Evolutionary conservation across 2,113 vertebrate genomes (phyloP).

Genomic region (Clarias batrachus): DNA sequence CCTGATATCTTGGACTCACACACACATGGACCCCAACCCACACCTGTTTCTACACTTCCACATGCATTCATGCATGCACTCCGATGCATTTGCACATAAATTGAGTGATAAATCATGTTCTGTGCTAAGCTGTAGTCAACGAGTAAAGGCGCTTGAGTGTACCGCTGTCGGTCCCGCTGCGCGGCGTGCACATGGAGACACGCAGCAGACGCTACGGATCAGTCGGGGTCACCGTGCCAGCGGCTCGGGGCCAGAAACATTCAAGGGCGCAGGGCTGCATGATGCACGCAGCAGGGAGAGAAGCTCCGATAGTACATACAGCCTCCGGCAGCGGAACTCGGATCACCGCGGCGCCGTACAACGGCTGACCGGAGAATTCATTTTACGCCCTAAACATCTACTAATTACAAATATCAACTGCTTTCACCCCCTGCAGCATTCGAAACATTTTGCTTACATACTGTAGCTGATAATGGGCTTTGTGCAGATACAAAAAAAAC

Average conservation of each 20-base stretch:
- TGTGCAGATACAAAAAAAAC: neutral
- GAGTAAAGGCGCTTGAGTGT: neutral
- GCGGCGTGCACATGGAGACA: slow-evolving; percentile 24
- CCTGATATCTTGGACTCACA: slow-evolving; percentile 12
- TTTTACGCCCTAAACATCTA: neutral
- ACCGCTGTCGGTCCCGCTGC: slow-evolving; percentile 18
- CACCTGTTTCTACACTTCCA: slow-evolving; percentile 18
- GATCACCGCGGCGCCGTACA: neutral
- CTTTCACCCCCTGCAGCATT: too few species aligned
- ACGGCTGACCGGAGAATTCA: neutral
- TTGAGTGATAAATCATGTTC: slow-evolving; percentile 32
- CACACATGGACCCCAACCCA: slow-evolving; percentile 17
- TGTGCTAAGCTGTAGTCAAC: slow-evolving; percentile 1
- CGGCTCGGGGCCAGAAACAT: slow-evolving; percentile 47
- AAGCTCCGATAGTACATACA: slow-evolving; percentile 9
- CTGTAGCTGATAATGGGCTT: neutral
- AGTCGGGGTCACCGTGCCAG: slow-evolving; percentile 47
- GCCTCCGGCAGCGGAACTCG: neutral
- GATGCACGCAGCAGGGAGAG: slow-evolving; percentile 32
- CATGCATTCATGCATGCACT: slow-evolving; percentile 8
- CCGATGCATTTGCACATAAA: slow-evolving; percentile 31
- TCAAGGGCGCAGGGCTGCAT: slow-evolving; percentile 43
- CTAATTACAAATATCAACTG: neutral
- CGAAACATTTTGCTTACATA: neutral
- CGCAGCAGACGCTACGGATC: slow-evolving; percentile 43